Conservation (phyloP, 2,113 vertebrate species). For the Lagopus muta region DNA sequence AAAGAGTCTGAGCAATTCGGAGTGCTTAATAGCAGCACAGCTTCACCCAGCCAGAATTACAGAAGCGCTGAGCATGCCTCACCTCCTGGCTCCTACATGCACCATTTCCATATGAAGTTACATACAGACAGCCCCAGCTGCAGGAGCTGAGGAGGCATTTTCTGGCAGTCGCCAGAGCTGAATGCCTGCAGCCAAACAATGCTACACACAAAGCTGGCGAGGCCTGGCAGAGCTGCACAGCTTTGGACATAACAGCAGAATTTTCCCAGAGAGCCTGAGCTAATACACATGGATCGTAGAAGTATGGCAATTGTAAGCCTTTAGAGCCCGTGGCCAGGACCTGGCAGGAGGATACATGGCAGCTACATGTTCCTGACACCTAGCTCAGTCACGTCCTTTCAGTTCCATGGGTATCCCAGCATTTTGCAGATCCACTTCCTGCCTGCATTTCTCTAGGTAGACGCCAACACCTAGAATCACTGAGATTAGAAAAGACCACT, state of each 20-base stretch:
- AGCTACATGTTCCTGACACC: background rate
- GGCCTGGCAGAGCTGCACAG: background rate
- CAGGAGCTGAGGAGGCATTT: background rate
- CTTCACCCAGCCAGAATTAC: background rate
- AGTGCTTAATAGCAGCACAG: background rate
- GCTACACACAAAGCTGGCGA: background rate
- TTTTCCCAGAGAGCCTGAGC: background rate
- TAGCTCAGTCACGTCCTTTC: background rate
- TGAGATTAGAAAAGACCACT: too few species aligned
- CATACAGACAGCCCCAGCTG: rapidly evolving
- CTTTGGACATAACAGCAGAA: background rate
- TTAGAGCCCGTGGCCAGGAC: background rate
- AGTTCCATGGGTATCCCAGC: background rate
- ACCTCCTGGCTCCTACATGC: background rate
- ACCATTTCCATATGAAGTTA: background rate
- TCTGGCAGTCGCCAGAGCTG: background rate
- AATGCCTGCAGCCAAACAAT: background rate
- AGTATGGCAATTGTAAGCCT: background rate
- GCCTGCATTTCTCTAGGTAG: background rate
- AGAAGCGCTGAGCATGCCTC: rapidly evolving
- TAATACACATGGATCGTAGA: background rate
- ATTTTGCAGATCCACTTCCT: background rate
- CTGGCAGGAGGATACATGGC: background rate
- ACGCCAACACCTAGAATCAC: background rate
- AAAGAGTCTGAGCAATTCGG: background rate